phyloP scores from a whole-genome alignment of 2,113 vertebrate species.

The Chionomys nivalis region DNA sequence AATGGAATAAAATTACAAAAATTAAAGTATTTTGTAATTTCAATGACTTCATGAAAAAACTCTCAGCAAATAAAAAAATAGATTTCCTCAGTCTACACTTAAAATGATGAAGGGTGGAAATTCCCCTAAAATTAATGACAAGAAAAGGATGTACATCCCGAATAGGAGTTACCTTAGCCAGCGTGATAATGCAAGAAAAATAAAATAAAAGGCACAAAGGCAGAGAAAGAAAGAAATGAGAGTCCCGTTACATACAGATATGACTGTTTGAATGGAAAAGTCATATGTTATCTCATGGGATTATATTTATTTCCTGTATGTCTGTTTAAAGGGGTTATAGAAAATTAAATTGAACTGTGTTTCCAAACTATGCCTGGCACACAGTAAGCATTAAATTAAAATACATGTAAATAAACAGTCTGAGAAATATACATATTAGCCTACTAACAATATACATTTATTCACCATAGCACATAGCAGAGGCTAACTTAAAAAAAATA shows the following conservation, averaged over 20 bases:
- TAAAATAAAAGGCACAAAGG: neutral
- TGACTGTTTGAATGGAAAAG: conserved; percentile 35
- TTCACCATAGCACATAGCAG: conserved; percentile 32
- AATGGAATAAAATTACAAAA: neutral
- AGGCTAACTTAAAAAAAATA: conserved; percentile 23
- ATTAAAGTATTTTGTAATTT: conserved; percentile 49
- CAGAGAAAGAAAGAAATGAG: conserved; percentile 2
- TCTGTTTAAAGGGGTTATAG: conserved; percentile 6
- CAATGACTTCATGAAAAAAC: neutral
- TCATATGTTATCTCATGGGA: neutral
- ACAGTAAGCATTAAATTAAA: conserved; percentile 35
- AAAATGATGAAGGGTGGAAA: neutral
- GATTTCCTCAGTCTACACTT: conserved; percentile 37
- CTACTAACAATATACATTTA: conserved; percentile 23
- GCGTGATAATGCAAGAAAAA: conserved; percentile 8
- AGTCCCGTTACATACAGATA: neutral
- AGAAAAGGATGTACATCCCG: neutral
- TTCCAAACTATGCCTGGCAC: neutral
- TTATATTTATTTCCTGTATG: neutral
- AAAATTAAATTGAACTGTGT: conserved; percentile 13
- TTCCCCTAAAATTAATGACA: neutral
- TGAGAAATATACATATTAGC: conserved; percentile 7
- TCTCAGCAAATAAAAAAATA: conserved; percentile 34
- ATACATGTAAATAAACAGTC: conserved; percentile 1
- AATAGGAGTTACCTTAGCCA: neutral